Evolutionary conservation across 2,113 vertebrate species (phyloP).

Genomic region (Cottus gobio): DNA sequence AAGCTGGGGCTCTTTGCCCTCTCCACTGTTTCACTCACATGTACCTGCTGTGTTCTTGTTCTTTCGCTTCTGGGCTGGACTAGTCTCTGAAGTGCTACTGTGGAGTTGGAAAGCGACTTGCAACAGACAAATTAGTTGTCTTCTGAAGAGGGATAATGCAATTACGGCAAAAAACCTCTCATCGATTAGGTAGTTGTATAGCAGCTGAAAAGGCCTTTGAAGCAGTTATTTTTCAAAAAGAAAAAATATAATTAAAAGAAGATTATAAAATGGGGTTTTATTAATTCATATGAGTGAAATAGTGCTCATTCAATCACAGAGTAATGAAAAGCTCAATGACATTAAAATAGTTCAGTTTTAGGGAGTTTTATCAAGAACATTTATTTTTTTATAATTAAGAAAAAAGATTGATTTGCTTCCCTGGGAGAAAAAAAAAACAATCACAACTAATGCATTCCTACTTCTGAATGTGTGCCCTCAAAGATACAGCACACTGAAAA

Average conservation of each 20-base stretch:
- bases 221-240: neutral
- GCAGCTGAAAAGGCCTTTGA: neutral
- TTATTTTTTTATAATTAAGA: neutral
- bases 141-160: neutral
- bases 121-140: neutral
- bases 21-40: slow-evolving; percentile 4
- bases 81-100: neutral
- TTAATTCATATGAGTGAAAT: neutral
- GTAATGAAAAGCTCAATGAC: neutral
- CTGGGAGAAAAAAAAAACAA: neutral
- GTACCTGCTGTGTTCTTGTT: slow-evolving; percentile 13
- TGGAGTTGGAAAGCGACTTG: neutral
- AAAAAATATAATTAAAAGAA: neutral
- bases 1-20: slow-evolving; percentile 27
- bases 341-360: neutral
- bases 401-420: neutral
- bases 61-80: neutral
- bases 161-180: neutral
- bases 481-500: neutral
- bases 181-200: neutral
- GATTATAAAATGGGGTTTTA: neutral
- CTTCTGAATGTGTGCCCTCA: neutral
- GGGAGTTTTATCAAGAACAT: neutral
- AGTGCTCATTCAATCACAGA: neutral
- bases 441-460: neutral